phyloP scores from a whole-genome alignment of 1,140 invertebrate genomes.

The Panulirus ornatus region DNA sequence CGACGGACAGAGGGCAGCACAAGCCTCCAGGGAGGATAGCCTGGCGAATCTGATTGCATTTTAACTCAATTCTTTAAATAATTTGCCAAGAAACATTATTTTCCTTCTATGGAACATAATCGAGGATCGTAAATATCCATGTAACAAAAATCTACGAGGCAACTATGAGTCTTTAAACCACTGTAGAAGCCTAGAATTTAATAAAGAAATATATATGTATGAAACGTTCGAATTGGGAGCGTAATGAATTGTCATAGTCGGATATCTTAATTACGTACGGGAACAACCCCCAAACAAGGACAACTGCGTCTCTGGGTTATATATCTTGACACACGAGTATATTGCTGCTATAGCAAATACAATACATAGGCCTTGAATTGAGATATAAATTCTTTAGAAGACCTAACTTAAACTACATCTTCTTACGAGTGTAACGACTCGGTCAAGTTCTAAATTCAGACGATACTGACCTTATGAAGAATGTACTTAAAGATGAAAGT shows the following conservation, averaged over 20 bases:
- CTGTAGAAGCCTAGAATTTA: neutral
- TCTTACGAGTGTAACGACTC: no score
- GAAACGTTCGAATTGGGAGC: conserved; percentile 39
- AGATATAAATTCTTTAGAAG: no score
- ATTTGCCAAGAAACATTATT: conserved; percentile 32
- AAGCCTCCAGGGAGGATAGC: conserved; percentile 18
- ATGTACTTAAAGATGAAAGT: no score
- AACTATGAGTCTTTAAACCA: no score
- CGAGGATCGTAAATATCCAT: no score
- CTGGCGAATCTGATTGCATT: conserved; percentile 32
- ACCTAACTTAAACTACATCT: no score
- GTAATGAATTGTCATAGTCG: conserved; percentile 54
- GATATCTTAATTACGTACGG: conserved; percentile 50
- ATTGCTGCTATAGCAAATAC: no score
- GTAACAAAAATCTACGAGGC: no score
- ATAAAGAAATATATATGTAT: neutral
- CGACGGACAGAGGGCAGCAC: conserved; percentile 60
- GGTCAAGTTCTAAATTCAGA: no score
- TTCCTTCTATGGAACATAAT: conserved; percentile 4
- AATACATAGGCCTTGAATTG: no score
- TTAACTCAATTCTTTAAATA: conserved; percentile 55
- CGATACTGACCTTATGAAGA: no score
- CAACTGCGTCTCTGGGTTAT: conserved; percentile 30
- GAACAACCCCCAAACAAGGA: conserved; percentile 48
- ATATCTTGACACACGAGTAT: no score